Evolutionary conservation across 2,797 vertebrate genomes (phyloP).

Genomic region (Momotus momota): DNA sequence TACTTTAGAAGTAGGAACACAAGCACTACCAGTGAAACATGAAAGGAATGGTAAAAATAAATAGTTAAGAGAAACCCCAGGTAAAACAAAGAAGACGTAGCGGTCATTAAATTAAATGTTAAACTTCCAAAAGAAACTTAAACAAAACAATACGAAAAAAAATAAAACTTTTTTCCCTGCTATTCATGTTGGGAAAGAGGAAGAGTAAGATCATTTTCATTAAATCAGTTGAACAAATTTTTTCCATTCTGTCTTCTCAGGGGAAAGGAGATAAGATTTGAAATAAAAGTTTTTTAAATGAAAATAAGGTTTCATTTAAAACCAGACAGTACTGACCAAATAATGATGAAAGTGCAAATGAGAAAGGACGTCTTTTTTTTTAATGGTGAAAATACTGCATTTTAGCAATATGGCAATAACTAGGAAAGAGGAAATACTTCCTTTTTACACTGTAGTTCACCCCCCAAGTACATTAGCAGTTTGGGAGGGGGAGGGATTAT

Average conservation of each 20-base stretch:
- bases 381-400: background rate
- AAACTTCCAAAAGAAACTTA: background rate
- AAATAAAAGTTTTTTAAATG: background rate
- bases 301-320: background rate
- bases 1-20: background rate
- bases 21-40: background rate
- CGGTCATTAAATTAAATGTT: background rate
- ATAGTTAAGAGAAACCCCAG: background rate
- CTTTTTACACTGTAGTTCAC: background rate
- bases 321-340: background rate
- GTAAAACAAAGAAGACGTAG: background rate
- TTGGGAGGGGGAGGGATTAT: background rate
- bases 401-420: background rate
- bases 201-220: background rate
- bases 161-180: rapidly evolving
- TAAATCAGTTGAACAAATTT: background rate
- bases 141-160: background rate
- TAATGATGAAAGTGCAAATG: background rate
- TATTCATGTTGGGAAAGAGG: background rate
- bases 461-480: background rate
- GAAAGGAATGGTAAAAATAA: background rate
- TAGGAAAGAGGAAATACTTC: background rate
- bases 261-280: background rate
- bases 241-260: background rate
- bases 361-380: background rate